Conservation (phyloP, 2,113 vertebrate species). For the Anoplopoma fimbria region DNA sequence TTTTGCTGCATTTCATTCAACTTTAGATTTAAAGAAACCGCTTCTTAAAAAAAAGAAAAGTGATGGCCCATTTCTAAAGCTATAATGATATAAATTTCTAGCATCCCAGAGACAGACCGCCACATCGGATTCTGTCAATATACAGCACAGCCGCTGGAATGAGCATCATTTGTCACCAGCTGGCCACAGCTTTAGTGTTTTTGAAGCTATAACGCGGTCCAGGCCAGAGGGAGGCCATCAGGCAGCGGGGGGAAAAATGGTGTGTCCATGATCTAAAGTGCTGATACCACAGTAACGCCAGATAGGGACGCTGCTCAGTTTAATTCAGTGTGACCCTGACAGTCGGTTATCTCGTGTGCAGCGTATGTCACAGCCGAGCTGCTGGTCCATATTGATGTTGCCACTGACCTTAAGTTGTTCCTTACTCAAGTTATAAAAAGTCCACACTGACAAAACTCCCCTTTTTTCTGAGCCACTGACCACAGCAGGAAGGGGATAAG, state of each 20-base stretch:
- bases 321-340: conserved; percentile 72
- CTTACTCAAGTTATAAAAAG: conserved; percentile 56
- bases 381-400: conserved; percentile 67
- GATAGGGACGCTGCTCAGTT: conserved; percentile 58
- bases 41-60: not conserved
- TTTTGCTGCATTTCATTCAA: conserved; percentile 13
- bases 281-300: conserved; percentile 67
- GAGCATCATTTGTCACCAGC: conserved; percentile 30
- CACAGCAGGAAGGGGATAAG: conserved; percentile 14
- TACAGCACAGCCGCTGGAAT: not conserved
- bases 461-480: conserved; percentile 41
- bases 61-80: not conserved
- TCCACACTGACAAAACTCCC: conserved; percentile 36
- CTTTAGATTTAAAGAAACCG: not conserved
- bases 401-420: conserved; percentile 67
- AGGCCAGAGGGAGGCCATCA: conserved; percentile 48
- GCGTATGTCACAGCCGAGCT: conserved; percentile 73
- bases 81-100: not conserved
- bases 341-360: conserved; percentile 68
- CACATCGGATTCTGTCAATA: conserved; percentile 8
- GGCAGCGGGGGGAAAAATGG: conserved; percentile 34
- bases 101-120: conserved; percentile 7
- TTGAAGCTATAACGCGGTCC: conserved; percentile 38
- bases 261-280: conserved; percentile 66
- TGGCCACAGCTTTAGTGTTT: conserved; percentile 41